phyloP scores from a whole-genome alignment of 92 coral and sea anemone species.

The Phenganax marumi region DNA sequence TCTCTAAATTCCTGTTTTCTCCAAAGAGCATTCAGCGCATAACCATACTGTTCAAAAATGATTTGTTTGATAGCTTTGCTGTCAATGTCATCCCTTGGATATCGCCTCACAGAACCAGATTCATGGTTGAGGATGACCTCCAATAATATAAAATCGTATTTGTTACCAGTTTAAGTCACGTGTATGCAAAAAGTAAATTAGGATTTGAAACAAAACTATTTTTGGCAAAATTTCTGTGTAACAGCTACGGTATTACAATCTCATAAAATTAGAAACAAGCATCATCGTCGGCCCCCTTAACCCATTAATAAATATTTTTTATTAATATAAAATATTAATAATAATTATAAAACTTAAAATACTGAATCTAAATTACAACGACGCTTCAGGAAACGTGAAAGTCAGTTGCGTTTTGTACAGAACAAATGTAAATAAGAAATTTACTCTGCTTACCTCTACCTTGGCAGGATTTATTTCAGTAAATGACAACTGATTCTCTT shows the following conservation, averaged over 20 bases:
- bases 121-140: conserved; percentile 50
- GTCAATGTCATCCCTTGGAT: conserved; percentile 40
- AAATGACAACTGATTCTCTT: not conserved
- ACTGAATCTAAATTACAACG: too few relatives aligned
- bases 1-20: conserved; percentile 43
- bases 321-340: too few relatives aligned
- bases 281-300: too few relatives aligned
- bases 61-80: conserved; percentile 51
- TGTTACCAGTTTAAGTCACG: not conserved
- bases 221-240: too few relatives aligned
- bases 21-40: conserved; percentile 62
- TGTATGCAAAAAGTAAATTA: too few relatives aligned
- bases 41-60: conserved; percentile 45
- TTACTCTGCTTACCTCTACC: conserved; percentile 12
- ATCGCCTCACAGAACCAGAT: conserved; percentile 41
- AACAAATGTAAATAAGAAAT: not conserved
- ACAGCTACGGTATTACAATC: too few relatives aligned
- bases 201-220: too few relatives aligned
- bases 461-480: not conserved
- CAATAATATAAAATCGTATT: not conserved
- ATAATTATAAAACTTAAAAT: too few relatives aligned
- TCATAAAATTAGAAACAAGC: too few relatives aligned
- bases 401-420: not conserved
- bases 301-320: too few relatives aligned
- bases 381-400: too few relatives aligned